Percentiles rank a stretch among this genome's conserved stretches.
These are phyloP conservation scores for Pogona vitticeps DNA, from an alignment of 2,113 vertebrate species.

Conservation along the genomic window DNA sequence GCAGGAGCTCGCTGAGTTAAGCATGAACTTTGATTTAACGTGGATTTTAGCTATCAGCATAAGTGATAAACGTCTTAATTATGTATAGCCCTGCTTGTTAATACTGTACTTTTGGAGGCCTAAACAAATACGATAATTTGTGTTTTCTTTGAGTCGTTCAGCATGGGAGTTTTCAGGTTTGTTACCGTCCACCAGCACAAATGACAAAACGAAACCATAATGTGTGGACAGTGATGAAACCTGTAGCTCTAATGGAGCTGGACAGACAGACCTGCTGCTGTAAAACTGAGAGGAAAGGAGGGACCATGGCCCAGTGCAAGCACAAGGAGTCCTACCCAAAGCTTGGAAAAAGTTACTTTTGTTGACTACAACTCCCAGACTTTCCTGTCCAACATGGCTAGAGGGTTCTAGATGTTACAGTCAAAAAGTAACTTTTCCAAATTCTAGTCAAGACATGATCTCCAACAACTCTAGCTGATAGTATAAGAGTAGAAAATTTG, in stretches of 20 bases:
- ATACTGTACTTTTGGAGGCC: constrained; percentile 16
- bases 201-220: not conserved
- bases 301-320: not conserved
- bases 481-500: not conserved
- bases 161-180: not conserved
- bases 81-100: not conserved
- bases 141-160: not conserved
- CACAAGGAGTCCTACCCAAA: not conserved
- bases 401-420: too few relatives aligned
- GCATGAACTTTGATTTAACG: not conserved
- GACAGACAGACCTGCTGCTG: not conserved
- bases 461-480: not conserved
- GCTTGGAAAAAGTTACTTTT: too few relatives aligned
- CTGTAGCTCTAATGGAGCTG: not conserved
- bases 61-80: not conserved
- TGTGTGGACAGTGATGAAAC: not conserved
- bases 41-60: not conserved
- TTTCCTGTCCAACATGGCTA: too few relatives aligned
- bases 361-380: too few relatives aligned
- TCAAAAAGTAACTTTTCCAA: too few relatives aligned
- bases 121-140: not conserved
- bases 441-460: not conserved
- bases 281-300: not conserved
- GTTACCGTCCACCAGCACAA: not conserved
- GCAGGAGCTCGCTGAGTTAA: not conserved